phyloP scores from a whole-genome alignment of 2,797 vertebrate species.

The Tragelaphus oryx region DNA sequence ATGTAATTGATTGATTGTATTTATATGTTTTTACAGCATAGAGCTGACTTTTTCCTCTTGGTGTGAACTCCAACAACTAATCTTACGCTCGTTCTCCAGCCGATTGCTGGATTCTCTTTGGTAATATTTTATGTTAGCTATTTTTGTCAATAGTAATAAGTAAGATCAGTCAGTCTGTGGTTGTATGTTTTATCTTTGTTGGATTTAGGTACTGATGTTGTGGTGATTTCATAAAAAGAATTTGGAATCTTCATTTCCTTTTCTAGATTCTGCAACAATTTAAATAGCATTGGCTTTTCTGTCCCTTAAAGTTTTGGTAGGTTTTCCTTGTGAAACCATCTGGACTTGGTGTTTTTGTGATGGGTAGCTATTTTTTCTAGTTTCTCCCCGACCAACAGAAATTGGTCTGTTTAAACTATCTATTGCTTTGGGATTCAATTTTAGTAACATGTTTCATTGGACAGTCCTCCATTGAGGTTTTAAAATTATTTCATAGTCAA shows the following conservation, averaged over 20 bases:
- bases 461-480: not conserved
- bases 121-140: not conserved
- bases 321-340: conserved; percentile 18
- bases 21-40: not conserved
- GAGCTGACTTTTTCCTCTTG: not conserved
- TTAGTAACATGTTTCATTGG: not conserved
- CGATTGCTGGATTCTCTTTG: not conserved
- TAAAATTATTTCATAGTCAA: conserved; percentile 15
- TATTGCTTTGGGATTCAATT: not conserved
- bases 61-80: not conserved
- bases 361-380: not conserved
- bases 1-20: not conserved
- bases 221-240: conserved; percentile 6
- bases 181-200: conserved; percentile 31
- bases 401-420: not conserved
- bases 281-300: conserved; percentile 30
- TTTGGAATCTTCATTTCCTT: conserved; percentile 41
- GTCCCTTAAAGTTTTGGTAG: conserved; percentile 27
- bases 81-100: not conserved
- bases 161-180: not conserved
- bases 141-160: not conserved
- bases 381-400: not conserved
- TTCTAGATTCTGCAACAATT: conserved; percentile 30
- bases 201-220: not conserved
- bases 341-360: conserved; percentile 28